These are phyloP conservation scores for Paradoxurus hermaphroditus DNA, from an alignment of 2,113 vertebrate genomes.

Conservation along the genomic window DNA sequence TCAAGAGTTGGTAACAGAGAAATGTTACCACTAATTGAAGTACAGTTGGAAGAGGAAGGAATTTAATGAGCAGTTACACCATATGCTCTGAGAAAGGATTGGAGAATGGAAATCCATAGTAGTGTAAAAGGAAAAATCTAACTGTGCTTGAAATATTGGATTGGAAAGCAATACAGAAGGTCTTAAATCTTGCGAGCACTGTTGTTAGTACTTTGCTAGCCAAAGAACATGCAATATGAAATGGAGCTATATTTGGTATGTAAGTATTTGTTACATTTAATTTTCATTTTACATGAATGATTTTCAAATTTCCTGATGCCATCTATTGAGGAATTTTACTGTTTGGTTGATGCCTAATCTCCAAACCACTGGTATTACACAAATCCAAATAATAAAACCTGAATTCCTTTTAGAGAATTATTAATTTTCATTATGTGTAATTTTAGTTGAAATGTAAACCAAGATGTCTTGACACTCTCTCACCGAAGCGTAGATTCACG, in stretches of 20 bases:
- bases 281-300: neutral
- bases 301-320: neutral
- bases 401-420: neutral
- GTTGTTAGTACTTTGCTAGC: neutral
- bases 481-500: neutral
- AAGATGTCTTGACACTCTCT: neutral
- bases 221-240: neutral
- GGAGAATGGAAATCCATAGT: constrained; percentile 19
- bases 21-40: constrained; percentile 54
- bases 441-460: neutral
- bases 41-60: constrained; percentile 34
- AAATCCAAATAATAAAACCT: neutral
- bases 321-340: neutral
- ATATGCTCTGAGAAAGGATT: neutral
- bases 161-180: neutral
- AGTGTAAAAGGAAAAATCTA: neutral
- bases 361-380: neutral
- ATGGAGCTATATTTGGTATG: neutral
- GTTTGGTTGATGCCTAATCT: neutral
- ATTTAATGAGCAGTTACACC: constrained; percentile 34
- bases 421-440: neutral
- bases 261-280: neutral
- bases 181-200: constrained; percentile 2
- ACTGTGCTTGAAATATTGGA: neutral
- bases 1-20: constrained; percentile 34